These are phyloP conservation scores for Callipepla squamata DNA, from an alignment of 2,113 vertebrate genomes.

Conservation along the genomic window DNA sequence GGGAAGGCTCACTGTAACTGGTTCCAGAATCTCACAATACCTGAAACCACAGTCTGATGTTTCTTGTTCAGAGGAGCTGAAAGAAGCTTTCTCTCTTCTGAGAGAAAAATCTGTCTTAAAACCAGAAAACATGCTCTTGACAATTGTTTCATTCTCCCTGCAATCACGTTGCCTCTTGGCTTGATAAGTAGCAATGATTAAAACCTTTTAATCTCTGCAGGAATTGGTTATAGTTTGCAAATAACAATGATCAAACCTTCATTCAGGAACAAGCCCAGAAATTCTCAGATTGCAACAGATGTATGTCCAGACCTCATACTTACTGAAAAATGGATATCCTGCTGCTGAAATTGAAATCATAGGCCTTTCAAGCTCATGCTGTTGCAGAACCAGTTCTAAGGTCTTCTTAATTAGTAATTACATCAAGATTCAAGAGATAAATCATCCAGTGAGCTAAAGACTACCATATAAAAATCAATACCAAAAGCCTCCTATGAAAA, in stretches of 20 bases:
- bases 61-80: neutral
- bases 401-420: neutral
- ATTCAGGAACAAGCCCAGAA: neutral
- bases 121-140: slow-evolving; percentile 8
- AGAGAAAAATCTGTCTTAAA: neutral
- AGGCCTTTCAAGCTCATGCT: neutral
- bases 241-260: neutral
- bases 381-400: neutral
- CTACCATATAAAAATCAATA: neutral
- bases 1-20: neutral
- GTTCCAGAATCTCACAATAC: neutral
- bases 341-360: neutral
- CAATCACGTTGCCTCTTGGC: neutral
- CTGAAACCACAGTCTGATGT: neutral
- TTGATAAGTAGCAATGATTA: neutral
- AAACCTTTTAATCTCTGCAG: neutral
- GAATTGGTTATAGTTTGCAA: neutral
- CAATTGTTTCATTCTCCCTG: neutral
- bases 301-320: neutral
- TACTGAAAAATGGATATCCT: neutral
- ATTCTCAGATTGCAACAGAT: neutral
- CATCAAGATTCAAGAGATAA: neutral
- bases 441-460: neutral
- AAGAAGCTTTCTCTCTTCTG: neutral
- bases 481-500: neutral